Conservation (phyloP, 2,888 invertebrate species). For the Erpobdella octoculata region DNA sequence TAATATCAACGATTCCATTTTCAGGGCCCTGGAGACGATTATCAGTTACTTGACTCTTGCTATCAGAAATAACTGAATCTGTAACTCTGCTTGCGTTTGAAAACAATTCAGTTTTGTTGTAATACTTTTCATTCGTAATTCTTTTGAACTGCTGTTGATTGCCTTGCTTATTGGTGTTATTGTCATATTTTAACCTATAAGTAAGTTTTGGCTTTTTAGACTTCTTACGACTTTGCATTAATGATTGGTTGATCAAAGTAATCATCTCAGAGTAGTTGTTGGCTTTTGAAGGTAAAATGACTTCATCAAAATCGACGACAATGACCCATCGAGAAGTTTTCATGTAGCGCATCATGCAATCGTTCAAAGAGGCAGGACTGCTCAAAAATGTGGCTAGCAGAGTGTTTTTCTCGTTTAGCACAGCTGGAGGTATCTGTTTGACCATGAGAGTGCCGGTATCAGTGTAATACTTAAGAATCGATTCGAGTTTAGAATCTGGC, state of each 20-base stretch:
- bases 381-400: conserved; percentile 27
- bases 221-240: background rate
- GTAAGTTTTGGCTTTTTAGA: no score
- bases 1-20: background rate
- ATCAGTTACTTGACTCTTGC: no score
- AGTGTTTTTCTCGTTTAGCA: background rate
- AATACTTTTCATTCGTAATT: no score
- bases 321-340: conserved; percentile 22
- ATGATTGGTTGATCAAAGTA: background rate
- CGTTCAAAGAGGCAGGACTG: conserved; percentile 36
- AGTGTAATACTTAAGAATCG: conserved; percentile 33
- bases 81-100: no score
- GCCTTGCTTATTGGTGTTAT: no score
- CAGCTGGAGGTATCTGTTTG: conserved; percentile 33
- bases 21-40: no score
- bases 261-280: background rate
- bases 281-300: background rate
- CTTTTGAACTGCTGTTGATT: no score
- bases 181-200: no score
- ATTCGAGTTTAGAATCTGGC: conserved; percentile 13
- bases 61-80: no score
- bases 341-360: conserved; percentile 37
- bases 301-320: conserved; percentile 11
- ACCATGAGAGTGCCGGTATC: conserved; percentile 29
- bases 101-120: no score